Evolutionary conservation across 2,113 vertebrate species (phyloP).

Genomic region (Capricornis sumatraensis): DNA sequence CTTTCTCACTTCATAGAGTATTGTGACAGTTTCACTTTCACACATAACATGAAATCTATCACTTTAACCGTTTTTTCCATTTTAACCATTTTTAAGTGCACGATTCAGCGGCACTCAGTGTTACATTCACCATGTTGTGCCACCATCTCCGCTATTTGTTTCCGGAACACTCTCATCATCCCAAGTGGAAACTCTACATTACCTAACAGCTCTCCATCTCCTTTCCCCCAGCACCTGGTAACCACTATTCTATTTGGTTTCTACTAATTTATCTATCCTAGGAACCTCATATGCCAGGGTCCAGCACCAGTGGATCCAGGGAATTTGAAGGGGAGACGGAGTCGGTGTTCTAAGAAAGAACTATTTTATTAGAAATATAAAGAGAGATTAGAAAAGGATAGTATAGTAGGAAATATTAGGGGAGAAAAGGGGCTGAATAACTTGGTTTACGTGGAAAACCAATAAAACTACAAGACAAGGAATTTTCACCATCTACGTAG

Average conservation of each 20-base stretch:
- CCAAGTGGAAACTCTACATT: not conserved
- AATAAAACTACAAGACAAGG: too few relatives aligned
- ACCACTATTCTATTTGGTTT: not conserved
- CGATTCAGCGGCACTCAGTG: accelerated
- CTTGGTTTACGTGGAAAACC: too few relatives aligned
- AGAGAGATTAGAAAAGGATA: too few relatives aligned
- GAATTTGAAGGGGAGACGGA: too few relatives aligned
- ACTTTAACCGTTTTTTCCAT: not conserved
- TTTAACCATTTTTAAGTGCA: not conserved
- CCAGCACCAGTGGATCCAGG: too few relatives aligned
- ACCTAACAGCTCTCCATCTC: not conserved
- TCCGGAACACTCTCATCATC: not conserved
- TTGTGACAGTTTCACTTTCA: not conserved
- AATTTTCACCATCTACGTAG: too few relatives aligned
- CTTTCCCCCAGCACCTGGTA: not conserved
- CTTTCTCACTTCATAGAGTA: not conserved
- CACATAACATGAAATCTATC: not conserved
- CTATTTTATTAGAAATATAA: too few relatives aligned
- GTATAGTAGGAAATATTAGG: too few relatives aligned
- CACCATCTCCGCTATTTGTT: not conserved
- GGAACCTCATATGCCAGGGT: not conserved
- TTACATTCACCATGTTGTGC: not conserved
- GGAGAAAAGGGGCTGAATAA: too few relatives aligned
- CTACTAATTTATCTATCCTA: not conserved
- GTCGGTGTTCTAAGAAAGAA: too few relatives aligned